Evolutionary conservation across 2,888 invertebrate genomes (phyloP), one percentile per base, ranked within the genome.

Genomic region (Spodoptera littoralis): DNA sequence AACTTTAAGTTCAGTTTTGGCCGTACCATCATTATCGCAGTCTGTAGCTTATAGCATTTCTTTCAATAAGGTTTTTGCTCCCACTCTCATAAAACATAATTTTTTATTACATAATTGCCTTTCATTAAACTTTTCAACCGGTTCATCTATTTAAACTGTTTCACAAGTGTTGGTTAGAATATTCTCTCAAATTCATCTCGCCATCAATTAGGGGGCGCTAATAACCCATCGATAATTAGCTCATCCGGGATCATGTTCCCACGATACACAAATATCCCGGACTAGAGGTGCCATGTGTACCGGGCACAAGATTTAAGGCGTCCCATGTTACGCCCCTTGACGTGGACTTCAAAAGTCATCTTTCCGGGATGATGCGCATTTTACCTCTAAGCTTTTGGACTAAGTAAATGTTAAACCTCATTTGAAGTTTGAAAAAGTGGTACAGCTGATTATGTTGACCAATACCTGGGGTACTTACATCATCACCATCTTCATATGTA

Each of bases 221-320:
- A 70, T 73, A 73, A 70, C 60, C 72, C 65, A 43, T 74, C 74
- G 73, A 73, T 73, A 73, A 74, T 73, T 74, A 65, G 65, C 65
- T 65, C 73, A 70, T 73, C 73, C 73, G 73, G 73, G 65, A 56
- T 70, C 36, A 45, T 12, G 52, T 73, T 73, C 73, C 73, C 73
- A 73, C 70, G 73, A 56, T 69, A 69, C 50, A 73, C 73, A 68
- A 63, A 71, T 53, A 64, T 59, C 46, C 24, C 11, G 44, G 41
- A 53, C 51, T 41, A 45, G 22, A 71, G n/a, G 50, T 41, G 49
- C 51, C 71, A 72, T 72, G 27, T 71, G 71, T 56, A 43, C 50
- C 22, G 49, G 47, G 41, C 36, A 8, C 12, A 9, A 36, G 22
- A 0, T 49, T 47, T 59, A 62, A 49, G 49, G 46, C n/a, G 68